Conservation (phyloP, 2,113 vertebrate genomes). For the Neopipo cinnamomea region DNA sequence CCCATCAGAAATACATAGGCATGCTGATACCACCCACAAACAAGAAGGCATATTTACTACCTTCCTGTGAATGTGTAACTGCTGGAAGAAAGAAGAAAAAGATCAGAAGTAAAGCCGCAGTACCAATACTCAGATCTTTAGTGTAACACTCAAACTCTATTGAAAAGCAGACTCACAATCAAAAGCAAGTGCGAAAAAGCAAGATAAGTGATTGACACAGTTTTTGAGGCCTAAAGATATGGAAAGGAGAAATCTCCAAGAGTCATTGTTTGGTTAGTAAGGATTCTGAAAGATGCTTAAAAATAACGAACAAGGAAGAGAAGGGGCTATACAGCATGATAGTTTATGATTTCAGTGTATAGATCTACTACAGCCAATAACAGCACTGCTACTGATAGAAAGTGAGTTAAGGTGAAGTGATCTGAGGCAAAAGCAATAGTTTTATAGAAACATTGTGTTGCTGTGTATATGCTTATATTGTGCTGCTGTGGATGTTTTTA, state of each 20-base stretch:
- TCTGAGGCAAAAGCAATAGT: neutral
- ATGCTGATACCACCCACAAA: slow-evolving; percentile 65
- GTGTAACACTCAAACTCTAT: neutral
- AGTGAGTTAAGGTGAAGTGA: neutral
- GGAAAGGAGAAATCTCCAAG: neutral
- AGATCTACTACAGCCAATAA: neutral
- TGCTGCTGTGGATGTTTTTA: neutral
- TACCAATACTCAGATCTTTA: neutral
- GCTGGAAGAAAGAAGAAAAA: slow-evolving; percentile 19
- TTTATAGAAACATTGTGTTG: neutral
- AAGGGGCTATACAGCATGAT: neutral
- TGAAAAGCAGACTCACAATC: neutral
- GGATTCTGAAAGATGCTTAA: neutral
- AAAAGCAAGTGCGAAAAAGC: neutral
- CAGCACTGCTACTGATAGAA: neutral
- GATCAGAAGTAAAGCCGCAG: slow-evolving; percentile 38
- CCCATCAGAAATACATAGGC: slow-evolving; percentile 39
- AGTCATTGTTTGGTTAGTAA: neutral
- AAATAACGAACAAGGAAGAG: neutral
- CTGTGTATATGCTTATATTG: neutral
- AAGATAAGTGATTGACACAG: neutral
- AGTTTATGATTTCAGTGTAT: neutral
- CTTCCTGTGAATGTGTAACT: slow-evolving; percentile 16
- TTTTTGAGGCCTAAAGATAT: neutral
- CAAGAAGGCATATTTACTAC: slow-evolving; percentile 24